Evolutionary conservation across 2,113 vertebrate genomes (phyloP).

Genomic region (Gracilinanus agilis): DNA sequence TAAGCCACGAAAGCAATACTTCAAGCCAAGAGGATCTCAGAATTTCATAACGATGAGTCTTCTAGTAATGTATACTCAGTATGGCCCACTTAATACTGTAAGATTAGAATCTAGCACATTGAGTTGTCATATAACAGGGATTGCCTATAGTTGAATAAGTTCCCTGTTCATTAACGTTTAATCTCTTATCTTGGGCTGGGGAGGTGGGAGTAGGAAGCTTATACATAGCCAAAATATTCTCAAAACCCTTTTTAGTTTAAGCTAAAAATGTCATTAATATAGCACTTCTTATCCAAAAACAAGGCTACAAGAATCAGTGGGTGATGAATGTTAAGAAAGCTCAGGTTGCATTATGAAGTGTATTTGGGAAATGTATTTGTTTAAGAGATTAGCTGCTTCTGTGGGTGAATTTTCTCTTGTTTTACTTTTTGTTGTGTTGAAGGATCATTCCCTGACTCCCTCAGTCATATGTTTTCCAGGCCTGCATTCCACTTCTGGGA

Average conservation of each 20-base stretch:
- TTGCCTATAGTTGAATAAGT: conserved; percentile 58
- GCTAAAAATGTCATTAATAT: conserved; percentile 54
- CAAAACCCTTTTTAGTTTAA: conserved; percentile 37
- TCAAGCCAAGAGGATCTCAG: background rate
- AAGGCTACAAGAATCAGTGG: conserved; percentile 4
- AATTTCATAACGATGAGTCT: background rate
- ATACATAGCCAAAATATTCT: conserved; percentile 57
- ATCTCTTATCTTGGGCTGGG: conserved; percentile 56
- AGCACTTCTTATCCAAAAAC: conserved; percentile 46
- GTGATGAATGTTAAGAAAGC: conserved; percentile 11
- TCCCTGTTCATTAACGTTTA: conserved; percentile 57
- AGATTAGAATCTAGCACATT: conserved; percentile 57
- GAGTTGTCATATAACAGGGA: conserved; percentile 66
- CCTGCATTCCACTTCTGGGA: conserved; percentile 40
- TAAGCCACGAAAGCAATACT: background rate
- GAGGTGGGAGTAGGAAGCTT: background rate
- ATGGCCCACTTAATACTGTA: background rate
- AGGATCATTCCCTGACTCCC: conserved; percentile 11
- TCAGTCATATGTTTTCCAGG: conserved; percentile 48
- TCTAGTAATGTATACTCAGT: background rate
- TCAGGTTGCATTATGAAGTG: conserved; percentile 7
- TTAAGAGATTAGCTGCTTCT: conserved; percentile 46
- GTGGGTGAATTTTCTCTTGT: conserved; percentile 1
- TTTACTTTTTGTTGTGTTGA: conserved; percentile 14
- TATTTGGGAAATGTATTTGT: conserved; percentile 60